Percentiles rank a stretch among this genome's conserved stretches.
phyloP scores from a whole-genome alignment of 2,113 vertebrate genomes.

The Apistogramma diplotaenia region DNA sequence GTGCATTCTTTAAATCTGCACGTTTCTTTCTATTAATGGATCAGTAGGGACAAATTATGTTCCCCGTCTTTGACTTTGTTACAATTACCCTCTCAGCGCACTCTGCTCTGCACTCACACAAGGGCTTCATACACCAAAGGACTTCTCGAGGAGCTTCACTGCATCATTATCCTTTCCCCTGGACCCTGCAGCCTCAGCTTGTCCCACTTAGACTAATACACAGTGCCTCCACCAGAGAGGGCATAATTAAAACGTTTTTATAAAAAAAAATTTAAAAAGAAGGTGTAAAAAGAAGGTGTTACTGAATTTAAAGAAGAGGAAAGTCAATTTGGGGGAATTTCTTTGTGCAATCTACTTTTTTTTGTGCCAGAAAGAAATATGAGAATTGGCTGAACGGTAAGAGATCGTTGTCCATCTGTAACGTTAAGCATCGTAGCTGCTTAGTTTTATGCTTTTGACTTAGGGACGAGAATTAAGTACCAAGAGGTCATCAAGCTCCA shows the following conservation, averaged over 20 bases:
- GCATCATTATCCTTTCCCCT: constrained; percentile 53
- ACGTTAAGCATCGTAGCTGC: not conserved
- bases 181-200: constrained; percentile 54
- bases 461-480: not conserved
- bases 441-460: not conserved
- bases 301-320: not conserved
- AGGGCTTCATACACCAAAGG: constrained; percentile 57
- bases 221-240: not conserved
- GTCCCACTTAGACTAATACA: constrained; percentile 60
- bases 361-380: not conserved
- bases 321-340: not conserved
- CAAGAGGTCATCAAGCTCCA: constrained; percentile 55
- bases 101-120: constrained; percentile 39
- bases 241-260: constrained; percentile 1
- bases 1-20: constrained; percentile 43
- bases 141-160: constrained; percentile 59
- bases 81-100: constrained; percentile 79
- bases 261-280: not conserved
- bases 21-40: constrained; percentile 70
- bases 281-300: constrained; percentile 4
- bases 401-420: not conserved
- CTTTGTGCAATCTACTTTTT: not conserved
- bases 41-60: constrained; percentile 75
- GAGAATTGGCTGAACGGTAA: not conserved
- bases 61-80: constrained; percentile 71